Percentiles rank a stretch among this genome's conserved stretches.
phyloP scores from a whole-genome alignment of 2,797 vertebrate species.

The Acipenser oxyrinchus region DNA sequence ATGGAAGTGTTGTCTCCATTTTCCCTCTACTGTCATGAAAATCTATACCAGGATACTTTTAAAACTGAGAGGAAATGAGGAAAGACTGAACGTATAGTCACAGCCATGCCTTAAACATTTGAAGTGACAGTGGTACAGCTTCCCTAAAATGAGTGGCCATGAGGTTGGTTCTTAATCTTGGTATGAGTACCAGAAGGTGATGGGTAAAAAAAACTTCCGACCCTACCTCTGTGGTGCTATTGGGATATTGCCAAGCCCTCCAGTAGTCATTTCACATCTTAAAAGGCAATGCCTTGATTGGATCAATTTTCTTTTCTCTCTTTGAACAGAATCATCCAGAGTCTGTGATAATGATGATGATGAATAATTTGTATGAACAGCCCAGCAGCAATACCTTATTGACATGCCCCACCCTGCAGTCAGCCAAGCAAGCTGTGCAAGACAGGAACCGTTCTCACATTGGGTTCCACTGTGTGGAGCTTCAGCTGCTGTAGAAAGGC shows the following conservation, averaged over 20 bases:
- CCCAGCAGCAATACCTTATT: conserved; percentile 48
- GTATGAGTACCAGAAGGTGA: conserved; percentile 18
- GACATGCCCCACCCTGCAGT: conserved; percentile 48
- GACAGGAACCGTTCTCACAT: conserved; percentile 30
- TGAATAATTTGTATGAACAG: background rate
- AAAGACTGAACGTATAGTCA: no score
- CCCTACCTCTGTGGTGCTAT: conserved; percentile 19
- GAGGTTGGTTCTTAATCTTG: conserved; percentile 14
- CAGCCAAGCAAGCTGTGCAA: conserved; percentile 46
- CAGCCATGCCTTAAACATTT: no score
- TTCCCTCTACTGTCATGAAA: no score
- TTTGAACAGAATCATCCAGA: conserved; percentile 32
- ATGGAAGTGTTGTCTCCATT: no score
- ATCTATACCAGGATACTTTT: no score
- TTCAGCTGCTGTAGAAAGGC: conserved; percentile 38
- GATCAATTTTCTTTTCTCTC: conserved; percentile 8
- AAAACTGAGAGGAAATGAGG: no score
- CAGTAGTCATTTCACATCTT: background rate
- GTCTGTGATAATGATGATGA: conserved; percentile 20
- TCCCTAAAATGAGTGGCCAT: conserved; percentile 8
- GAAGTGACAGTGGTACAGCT: conserved; percentile 11
- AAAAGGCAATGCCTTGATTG: background rate
- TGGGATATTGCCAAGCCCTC: conserved; percentile 12
- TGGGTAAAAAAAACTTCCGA: conserved; percentile 11
- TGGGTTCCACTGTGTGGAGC: conserved; percentile 37